phyloP scores from a whole-genome alignment of 2,888 invertebrate genomes.

The Tetragnatha montana region DNA sequence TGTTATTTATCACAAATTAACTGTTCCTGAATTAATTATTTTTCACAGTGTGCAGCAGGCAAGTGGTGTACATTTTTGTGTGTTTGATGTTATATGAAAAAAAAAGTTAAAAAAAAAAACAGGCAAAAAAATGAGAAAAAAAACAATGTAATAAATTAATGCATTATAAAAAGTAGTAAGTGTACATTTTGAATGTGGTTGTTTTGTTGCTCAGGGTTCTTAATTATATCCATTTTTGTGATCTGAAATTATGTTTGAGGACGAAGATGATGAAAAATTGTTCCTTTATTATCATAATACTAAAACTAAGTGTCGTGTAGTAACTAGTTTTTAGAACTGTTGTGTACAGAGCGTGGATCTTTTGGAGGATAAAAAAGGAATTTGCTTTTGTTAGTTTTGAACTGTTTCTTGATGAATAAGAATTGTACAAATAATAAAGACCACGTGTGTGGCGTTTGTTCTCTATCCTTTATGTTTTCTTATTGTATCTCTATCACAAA shows the following conservation, averaged over 20 bases:
- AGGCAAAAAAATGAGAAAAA: background rate
- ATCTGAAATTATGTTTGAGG: slow-evolving; percentile 71
- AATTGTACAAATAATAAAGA: slow-evolving; percentile 15
- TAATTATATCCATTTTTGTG: slow-evolving; percentile 59
- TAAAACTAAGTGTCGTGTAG: slow-evolving; percentile 63
- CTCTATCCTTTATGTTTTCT: background rate
- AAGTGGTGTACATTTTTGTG: slow-evolving; percentile 25
- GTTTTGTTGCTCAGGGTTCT: slow-evolving; percentile 71
- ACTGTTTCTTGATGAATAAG: slow-evolving; percentile 19
- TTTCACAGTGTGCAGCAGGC: background rate
- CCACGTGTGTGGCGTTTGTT: slow-evolving; percentile 4
- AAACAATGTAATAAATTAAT: slow-evolving; percentile 42
- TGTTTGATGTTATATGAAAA: slow-evolving; percentile 56
- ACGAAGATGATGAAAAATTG: slow-evolving; percentile 67
- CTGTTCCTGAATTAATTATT: slow-evolving; percentile 62
- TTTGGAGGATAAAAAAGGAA: slow-evolving; percentile 12
- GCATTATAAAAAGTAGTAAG: slow-evolving; percentile 35
- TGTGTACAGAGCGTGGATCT: slow-evolving; percentile 61
- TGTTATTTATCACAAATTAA: slow-evolving; percentile 26
- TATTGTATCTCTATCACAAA: background rate
- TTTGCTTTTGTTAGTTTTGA: slow-evolving; percentile 34
- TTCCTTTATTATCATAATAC: slow-evolving; percentile 63
- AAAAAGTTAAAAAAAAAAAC: background rate
- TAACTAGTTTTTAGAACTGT: slow-evolving; percentile 62
- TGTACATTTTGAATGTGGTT: slow-evolving; percentile 67